Percentiles rank a stretch among this genome's conserved stretches.
phyloP scores from a whole-genome alignment of 1,140 invertebrate genomes.

The Pseudomyrmex pallidus region DNA sequence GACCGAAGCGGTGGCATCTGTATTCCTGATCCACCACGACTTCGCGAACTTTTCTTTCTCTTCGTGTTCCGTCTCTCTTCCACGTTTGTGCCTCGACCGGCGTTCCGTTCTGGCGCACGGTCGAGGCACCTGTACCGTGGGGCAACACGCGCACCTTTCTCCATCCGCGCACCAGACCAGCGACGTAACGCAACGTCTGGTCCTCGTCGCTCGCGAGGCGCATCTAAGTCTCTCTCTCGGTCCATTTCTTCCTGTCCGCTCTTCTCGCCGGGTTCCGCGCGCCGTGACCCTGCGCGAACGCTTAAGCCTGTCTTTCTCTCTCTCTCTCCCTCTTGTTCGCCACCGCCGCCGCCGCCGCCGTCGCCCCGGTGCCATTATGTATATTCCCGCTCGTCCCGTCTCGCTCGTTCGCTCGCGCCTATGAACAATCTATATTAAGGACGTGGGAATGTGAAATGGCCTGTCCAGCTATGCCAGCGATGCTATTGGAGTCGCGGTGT shows the following conservation, averaged over 20 bases:
- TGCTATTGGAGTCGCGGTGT: constrained; percentile 66
- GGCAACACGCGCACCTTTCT: constrained; percentile 35
- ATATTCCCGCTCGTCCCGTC: constrained; percentile 54
- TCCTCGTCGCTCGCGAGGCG: constrained; percentile 33
- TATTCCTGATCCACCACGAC: constrained; percentile 21
- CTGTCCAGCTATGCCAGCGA: constrained; percentile 72
- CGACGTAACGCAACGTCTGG: constrained; percentile 4
- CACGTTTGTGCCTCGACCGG: constrained; percentile 18
- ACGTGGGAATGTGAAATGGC: constrained; percentile 81
- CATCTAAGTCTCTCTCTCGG: constrained; percentile 53
- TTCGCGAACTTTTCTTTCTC: constrained; percentile 41
- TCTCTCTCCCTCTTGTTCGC: not conserved
- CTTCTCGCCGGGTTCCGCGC: constrained; percentile 44
- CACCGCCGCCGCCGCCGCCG: constrained; percentile 7
- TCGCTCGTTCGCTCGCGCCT: constrained; percentile 63
- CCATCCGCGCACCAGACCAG: constrained; percentile 31
- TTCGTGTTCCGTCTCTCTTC: constrained; percentile 34
- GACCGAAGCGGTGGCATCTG: constrained; percentile 33
- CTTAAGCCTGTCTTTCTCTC: constrained; percentile 19
- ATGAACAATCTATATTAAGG: constrained; percentile 81
- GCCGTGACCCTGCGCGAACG: constrained; percentile 28
- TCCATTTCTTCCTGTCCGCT: constrained; percentile 46
- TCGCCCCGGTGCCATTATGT: constrained; percentile 51
- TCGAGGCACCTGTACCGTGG: constrained; percentile 57
- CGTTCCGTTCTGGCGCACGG: constrained; percentile 10